Evolutionary conservation across 2,888 invertebrate species (phyloP), one percentile per base, ranked within the genome.

Genomic region (Sthenelais limicola): DNA sequence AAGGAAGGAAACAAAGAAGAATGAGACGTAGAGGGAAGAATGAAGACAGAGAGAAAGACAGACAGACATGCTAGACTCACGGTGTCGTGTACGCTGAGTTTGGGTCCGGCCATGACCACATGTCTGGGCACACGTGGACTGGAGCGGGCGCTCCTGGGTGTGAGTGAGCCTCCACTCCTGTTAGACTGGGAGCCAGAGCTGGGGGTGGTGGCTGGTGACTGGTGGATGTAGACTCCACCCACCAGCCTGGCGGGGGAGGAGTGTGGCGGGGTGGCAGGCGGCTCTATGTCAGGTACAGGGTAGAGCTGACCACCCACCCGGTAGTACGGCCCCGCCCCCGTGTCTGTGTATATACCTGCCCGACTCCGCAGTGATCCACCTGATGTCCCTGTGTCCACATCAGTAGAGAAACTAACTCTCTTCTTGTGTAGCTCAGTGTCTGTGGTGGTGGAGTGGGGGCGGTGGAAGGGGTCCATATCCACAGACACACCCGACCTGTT

Each of bases 371-470:
- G 38, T 12, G 62, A 62, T 3, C 62, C 62, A 1, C 24, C 24
- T 1, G 35, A 35, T 26, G 62, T 24, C 15, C 7, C 38, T 24
- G 62, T 26, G 24, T 62, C 62, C 35, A 62, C 43, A 26, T 62
- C 38, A 24, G 62, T 62, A 2, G 62, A 62, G 38, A 62, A 62
- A 21, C 62, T 62, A 2, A 62, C 62, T 21, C 62, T 35, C 38
- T 62, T 62, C 24, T 38, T 35, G 28, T 35, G 35, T 7, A 24
- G 18, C 4, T 7, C 21, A 18, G 15, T 35, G n/a, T 69, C 69
- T 9, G 49, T 68, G 30, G 21, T 32, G 0, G 68, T 32, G 28
- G 69, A 35, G 18, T 26, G 35, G 26, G 30, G 68, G 32, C 24
- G 21, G 26, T 7, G 7, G 38, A 62, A 62, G 3, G 62, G 38